Base-by-base conservation (phyloP, 1,140 invertebrate species). In the Agrypnia vestita region DNA sequence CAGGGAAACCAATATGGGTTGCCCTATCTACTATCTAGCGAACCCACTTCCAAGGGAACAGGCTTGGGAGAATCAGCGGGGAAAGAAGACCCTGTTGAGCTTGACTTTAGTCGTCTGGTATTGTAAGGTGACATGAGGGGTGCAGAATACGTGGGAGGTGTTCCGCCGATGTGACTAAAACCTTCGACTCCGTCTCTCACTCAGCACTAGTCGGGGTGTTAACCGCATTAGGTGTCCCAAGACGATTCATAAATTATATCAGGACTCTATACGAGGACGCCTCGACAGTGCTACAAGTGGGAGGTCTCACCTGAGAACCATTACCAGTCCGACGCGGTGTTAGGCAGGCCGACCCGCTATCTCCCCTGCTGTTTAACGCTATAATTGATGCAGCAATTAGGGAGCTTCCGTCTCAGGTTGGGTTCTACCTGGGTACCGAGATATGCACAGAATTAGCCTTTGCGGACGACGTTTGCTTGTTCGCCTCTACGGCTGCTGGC, bases 1-100 rank as follows among this genome's bases (percentile, higher is more conserved):
- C n/a, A n/a, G n/a, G n/a, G n/a, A n/a, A n/a, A n/a, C n/a, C n/a
- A n/a, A n/a, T n/a, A n/a, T n/a, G n/a, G n/a, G n/a, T n/a, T n/a
- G n/a, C 78, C 78, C 78, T 80, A 80, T 80, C 71, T 75, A 80
- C 78, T 80, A 80, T 80, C 79, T 80, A 80, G 79, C 73, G 80
- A 82, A 82, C 79, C 80, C 80, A 82, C 80, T 79, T 72, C 82
- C 90, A 92, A 91, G 91, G 91, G 91, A 92, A 91, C 90, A 89
- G 91, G 91, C 91, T 91, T 92, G 91, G 91, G 87, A 91, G 88
- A 91, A 91, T 92, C 90, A 93, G 93, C 92, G 92, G 91, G 93
- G 92, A 94, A 94, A 94, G 92, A 93, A 94, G 92, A 94, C 92
- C 94, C 94, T 95, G 93, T 94, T 95, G 93, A 95, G 93, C 93